phyloP scores from a whole-genome alignment of 2,888 invertebrate species.

The Leptopilina myrica region DNA sequence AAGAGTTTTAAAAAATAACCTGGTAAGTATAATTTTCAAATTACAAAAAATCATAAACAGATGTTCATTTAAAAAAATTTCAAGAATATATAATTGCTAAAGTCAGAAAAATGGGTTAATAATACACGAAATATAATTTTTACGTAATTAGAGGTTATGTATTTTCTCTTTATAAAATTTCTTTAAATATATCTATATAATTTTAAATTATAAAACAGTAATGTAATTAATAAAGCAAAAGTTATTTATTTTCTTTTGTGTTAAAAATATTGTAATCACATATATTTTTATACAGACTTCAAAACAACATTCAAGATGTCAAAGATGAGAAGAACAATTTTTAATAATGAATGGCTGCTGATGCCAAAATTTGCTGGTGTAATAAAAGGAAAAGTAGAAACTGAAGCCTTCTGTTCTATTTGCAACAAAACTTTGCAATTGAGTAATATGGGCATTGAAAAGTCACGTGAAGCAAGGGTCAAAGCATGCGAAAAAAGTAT shows the following conservation, averaged over 20 bases:
- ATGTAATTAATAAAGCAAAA: background rate
- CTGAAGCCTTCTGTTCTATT: constrained; percentile 10
- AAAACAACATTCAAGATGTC: background rate
- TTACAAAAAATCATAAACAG: too few relatives aligned
- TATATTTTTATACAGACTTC: background rate
- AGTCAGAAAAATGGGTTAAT: background rate
- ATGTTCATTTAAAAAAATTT: background rate
- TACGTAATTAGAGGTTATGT: background rate
- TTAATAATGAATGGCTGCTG: background rate
- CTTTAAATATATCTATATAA: too few relatives aligned
- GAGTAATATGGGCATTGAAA: constrained; percentile 4
- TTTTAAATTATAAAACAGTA: background rate
- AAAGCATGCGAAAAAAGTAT: too few relatives aligned
- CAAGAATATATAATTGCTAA: background rate
- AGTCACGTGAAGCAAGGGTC: too few relatives aligned
- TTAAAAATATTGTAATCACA: background rate
- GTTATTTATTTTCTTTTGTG: too few relatives aligned
- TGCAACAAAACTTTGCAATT: background rate
- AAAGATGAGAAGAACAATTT: background rate
- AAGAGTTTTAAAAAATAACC: too few relatives aligned
- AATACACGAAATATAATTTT: background rate
- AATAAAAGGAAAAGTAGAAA: background rate
- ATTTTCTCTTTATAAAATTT: too few relatives aligned
- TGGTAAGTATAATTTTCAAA: too few relatives aligned
- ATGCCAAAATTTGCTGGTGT: background rate